These are phyloP conservation scores for Elaeidobius kamerunicus DNA, from an alignment of 2,888 invertebrate genomes.

Conservation along the genomic window DNA sequence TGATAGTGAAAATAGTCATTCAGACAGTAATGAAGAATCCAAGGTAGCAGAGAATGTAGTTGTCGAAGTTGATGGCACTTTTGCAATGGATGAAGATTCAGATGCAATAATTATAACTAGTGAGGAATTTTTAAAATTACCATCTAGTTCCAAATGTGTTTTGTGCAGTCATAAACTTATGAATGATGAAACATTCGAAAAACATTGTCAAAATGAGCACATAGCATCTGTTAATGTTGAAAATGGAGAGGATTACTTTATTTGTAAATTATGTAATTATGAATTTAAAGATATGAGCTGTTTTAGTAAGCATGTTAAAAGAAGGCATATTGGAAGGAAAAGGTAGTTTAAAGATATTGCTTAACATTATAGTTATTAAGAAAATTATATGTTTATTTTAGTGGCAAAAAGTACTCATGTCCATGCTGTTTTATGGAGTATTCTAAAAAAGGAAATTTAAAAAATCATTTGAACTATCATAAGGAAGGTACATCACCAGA, in stretches of 20 bases:
- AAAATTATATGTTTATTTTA: constrained; percentile 2
- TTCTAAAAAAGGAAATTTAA: constrained; percentile 17
- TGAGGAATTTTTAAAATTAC: constrained; percentile 6
- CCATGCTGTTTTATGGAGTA: constrained; percentile 18
- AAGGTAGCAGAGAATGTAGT: constrained; percentile 4
- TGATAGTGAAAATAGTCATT: constrained; percentile 22
- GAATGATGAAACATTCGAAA: constrained; percentile 13
- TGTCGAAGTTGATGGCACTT: constrained; percentile 15
- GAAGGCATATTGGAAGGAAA: constrained; percentile 28
- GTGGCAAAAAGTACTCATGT: constrained; percentile 11
- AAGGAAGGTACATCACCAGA: background rate
- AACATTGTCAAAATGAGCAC: constrained; percentile 16
- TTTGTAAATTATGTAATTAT: constrained; percentile 34
- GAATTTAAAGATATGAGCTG: constrained; percentile 35
- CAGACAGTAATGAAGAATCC: constrained; percentile 14
- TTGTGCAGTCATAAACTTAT: constrained; percentile 10
- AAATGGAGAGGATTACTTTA: constrained; percentile 20
- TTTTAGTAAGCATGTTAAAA: constrained; percentile 35
- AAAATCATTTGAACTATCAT: constrained; percentile 16
- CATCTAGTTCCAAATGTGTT: constrained; percentile 6
- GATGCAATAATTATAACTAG: constrained; percentile 7
- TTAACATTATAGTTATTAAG: background rate
- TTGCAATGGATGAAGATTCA: constrained; percentile 14
- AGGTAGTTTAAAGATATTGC: background rate
- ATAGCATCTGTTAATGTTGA: constrained; percentile 15